Percentiles rank a stretch among this genome's conserved stretches.
phyloP scores from a whole-genome alignment of 2,113 vertebrate species.

The Microtus ochrogaster region DNA sequence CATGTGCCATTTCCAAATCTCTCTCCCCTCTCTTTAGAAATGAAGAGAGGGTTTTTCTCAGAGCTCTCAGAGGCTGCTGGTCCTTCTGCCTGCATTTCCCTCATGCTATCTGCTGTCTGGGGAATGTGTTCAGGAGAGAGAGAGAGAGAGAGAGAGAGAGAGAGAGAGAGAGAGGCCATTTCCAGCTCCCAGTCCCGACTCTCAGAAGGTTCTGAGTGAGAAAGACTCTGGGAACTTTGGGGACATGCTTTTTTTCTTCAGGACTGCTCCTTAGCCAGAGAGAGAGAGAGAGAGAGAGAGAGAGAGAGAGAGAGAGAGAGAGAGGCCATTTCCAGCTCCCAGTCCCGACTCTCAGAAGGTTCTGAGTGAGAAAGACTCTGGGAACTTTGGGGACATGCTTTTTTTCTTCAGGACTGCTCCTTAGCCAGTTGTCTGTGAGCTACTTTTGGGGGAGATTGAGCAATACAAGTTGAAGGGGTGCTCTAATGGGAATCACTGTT shows the following conservation, averaged over 20 bases:
- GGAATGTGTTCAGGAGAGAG: background rate
- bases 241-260: background rate
- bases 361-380: background rate
- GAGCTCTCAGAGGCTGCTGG: background rate
- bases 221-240: background rate
- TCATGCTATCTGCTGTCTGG: background rate
- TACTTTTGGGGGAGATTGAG: background rate
- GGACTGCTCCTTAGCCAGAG: background rate
- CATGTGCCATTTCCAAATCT: background rate
- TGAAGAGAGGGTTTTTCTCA: background rate
- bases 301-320: background rate
- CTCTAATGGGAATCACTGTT: accelerated
- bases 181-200: background rate
- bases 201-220: background rate
- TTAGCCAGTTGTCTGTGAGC: background rate
- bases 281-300: background rate
- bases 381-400: background rate
- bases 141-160: no score
- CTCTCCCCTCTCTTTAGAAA: no score
- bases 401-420: background rate
- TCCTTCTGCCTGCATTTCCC: background rate
- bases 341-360: background rate
- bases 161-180: background rate
- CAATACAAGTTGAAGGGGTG: background rate
- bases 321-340: background rate